Conservation (phyloP, 2,888 invertebrate genomes). For the Pollenia labialis region DNA sequence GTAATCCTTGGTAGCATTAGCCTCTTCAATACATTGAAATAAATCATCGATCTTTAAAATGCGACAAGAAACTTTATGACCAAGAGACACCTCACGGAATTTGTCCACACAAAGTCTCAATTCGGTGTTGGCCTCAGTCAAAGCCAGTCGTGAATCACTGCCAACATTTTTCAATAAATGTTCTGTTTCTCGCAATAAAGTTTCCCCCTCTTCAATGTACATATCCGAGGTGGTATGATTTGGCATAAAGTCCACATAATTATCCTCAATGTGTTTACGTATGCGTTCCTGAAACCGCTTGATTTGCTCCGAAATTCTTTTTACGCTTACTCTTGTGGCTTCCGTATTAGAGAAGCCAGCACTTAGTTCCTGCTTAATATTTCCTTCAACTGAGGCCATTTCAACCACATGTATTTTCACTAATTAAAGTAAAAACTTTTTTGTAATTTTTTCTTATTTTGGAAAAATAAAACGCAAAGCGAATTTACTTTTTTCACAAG, state of each 20-base stretch:
- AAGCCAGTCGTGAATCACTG: conserved; percentile 86
- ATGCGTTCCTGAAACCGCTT: conserved; percentile 81
- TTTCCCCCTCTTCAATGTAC: conserved; percentile 80
- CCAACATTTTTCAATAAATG: conserved; percentile 85
- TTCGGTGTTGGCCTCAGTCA: conserved; percentile 87
- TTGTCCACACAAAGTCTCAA: conserved; percentile 86
- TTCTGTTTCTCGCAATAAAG: conserved; percentile 79
- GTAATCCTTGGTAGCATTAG: conserved; percentile 81
- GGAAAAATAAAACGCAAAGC: too few relatives aligned
- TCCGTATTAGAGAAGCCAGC: conserved; percentile 70
- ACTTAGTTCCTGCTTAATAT: conserved; percentile 41
- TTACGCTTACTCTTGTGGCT: conserved; percentile 79
- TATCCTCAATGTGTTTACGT: conserved; percentile 82
- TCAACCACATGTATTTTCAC: too few relatives aligned
- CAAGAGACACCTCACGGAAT: conserved; percentile 86
- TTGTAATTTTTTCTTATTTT: too few relatives aligned
- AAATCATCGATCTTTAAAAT: conserved; percentile 84
- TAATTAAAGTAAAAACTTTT: too few relatives aligned
- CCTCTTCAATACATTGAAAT: conserved; percentile 83
- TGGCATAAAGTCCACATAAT: conserved; percentile 82
- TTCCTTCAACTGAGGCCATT: conserved; percentile 18
- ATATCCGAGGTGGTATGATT: conserved; percentile 81
- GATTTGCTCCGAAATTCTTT: conserved; percentile 80
- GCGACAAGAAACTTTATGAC: conserved; percentile 84
- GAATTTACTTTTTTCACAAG: too few relatives aligned